Evolutionary conservation across 2,113 vertebrate species (phyloP), one percentile per base, ranked within the genome.

Genomic region (Cyprinodon brontotheroides): DNA sequence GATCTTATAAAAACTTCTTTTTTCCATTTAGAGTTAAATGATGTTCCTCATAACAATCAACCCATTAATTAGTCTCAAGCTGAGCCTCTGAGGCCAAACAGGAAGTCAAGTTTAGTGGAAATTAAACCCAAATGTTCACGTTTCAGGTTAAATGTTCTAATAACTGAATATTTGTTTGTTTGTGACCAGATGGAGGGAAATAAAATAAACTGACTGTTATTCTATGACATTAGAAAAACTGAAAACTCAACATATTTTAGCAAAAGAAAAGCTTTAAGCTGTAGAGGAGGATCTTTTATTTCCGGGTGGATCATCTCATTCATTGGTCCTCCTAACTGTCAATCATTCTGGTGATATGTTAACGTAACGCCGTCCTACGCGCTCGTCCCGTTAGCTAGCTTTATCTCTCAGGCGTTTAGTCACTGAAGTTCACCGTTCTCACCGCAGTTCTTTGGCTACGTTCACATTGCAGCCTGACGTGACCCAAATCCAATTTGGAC

Each of bases 111-210:
- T 57, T 82, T 20, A 4, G 43, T 20, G 45, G 39, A 77, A 81
- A 75, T 61, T 75, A 50, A 79, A 83, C 40, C 11, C 57, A 17
- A 68, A 20, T 39, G 10, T 37, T 75, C 80, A 83, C 78, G 70
- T 72, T 4, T 39, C 29, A 3, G 61, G 84, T 82, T 3, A 77
- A 86, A 82, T 60, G 68, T 61, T 75, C 57, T 63, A 80, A 79
- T 65, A 57, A 75, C 66, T 7, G 57, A 71, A 82, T 80, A 82
- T 68, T 78, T 84, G 79, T 82, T 68, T 80, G 80, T 75, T 75
- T 79, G 76, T 59, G 72, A 84, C 11, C 73, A 3, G 48, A 84
- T 71, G 43, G 2, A 14, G 79, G 79, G 43, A 2, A 20, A 77
- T 77, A 67, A 74, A 80, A 9, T 60, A 60, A 65, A 71, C 45